Base-by-base conservation (phyloP, 2,113 vertebrate species). In the Trachemys scripta region DNA sequence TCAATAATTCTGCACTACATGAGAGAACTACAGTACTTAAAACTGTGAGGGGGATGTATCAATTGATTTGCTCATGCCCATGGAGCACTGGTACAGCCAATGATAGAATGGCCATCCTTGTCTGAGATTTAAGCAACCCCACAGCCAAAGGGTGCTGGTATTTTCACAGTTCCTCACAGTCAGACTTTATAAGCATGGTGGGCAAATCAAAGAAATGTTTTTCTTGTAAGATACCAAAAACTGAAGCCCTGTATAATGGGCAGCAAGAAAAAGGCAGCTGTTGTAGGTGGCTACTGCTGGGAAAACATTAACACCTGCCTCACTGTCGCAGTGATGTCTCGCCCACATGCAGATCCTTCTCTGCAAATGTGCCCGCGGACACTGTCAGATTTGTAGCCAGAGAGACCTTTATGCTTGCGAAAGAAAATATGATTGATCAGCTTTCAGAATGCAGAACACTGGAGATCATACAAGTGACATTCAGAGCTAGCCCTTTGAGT, bases 401-500 rank as follows among this genome's bases (percentile, higher is more conserved):
- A 97, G 96, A 97, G 96, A 96, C 96, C 96, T 96, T 97, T 95
- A 94, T 87, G 87, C 95, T 92, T 54, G 72, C 91, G 85, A 92
- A 95, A 91, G 42, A 88, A 65, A 96, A 89, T 87, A 80, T 16
- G 96, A 98, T 80, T 94, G 98, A 93, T 96, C 93, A 95, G 95
- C 94, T 97, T 95, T 90, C 92, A 82, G 75, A 93, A 90, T 91
- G 84, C 72, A 65, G 95, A 95, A 96, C 82, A 53, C 11, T 57
- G 96, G 90, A 97, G 94, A 94, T 69, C 90, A 91, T 95, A 97
- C 94, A 89, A 75, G 96, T 97, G 97, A 96, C 95, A 95, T 96
- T 97, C 93, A 75, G 96, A 97, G 97, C 96, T 96, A 98, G 98
- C 98, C 98, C 98, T 98, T 97, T 95, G 97, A 98, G 97, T 90